A percentile compares a stretch with the other conserved stretches of the same genome.
phyloP scores from a whole-genome alignment of 2,113 vertebrate genomes.

The Hypomesus transpacificus region DNA sequence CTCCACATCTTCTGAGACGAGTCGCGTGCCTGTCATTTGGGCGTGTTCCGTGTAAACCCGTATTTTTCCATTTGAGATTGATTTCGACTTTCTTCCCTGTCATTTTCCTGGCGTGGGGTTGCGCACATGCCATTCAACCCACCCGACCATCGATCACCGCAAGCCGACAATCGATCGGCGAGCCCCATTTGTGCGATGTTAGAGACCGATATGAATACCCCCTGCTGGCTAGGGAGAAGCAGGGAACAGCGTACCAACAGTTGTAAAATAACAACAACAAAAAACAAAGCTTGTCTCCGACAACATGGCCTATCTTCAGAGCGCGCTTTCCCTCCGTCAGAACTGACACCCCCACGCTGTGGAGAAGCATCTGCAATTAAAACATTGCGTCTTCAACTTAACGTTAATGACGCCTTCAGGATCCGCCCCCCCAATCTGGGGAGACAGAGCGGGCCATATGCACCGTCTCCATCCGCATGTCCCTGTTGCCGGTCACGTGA shows the following conservation, averaged over 20 bases:
- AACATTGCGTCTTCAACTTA: constrained; percentile 75
- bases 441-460: constrained; percentile 81
- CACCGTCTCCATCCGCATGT: constrained; percentile 87
- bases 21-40: constrained; percentile 5
- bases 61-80: constrained; percentile 9
- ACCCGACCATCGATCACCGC: too few relatives aligned
- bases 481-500: constrained; percentile 82
- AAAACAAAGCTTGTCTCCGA: too few relatives aligned
- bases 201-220: too few relatives aligned
- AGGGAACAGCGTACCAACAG: too few relatives aligned
- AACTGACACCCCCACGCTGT: constrained; percentile 57
- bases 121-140: too few relatives aligned
- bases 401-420: constrained; percentile 82
- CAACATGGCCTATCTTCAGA: background rate
- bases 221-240: too few relatives aligned
- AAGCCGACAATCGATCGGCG: too few relatives aligned
- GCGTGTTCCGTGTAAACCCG: background rate
- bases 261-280: too few relatives aligned
- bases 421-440: constrained; percentile 77
- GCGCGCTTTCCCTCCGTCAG: background rate
- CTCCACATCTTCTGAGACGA: constrained; percentile 19
- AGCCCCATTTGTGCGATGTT: too few relatives aligned
- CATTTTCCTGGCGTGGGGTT: too few relatives aligned
- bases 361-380: constrained; percentile 78
- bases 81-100: too few relatives aligned